A percentile compares a stretch with the other conserved stretches of the same genome.
These are phyloP conservation scores for Acrossocheilus wenchowensis DNA, from an alignment of 2,797 vertebrate genomes.

Conservation along the genomic window DNA sequence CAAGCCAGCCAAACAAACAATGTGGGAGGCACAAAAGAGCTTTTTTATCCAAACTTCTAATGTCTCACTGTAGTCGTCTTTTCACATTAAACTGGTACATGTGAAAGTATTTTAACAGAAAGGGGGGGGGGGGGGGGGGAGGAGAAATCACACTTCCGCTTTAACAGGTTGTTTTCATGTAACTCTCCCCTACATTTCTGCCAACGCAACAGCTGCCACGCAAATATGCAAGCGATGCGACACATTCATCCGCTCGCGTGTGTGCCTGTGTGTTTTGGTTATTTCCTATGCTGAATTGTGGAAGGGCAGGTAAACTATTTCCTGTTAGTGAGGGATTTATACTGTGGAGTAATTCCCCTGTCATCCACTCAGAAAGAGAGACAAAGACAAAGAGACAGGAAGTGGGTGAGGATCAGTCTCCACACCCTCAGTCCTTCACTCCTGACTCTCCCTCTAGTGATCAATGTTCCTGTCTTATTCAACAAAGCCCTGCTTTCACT, in stretches of 20 bases:
- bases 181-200: conserved; percentile 7
- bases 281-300: conserved; percentile 52
- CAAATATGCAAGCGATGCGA: conserved; percentile 42
- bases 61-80: background rate
- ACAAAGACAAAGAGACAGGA: conserved; percentile 35
- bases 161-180: conserved; percentile 33
- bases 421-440: conserved; percentile 27
- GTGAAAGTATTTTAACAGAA: background rate
- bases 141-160: background rate
- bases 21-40: background rate
- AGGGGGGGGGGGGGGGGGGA: no score
- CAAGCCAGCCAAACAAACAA: background rate
- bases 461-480: conserved; percentile 16
- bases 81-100: background rate
- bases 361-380: conserved; percentile 19
- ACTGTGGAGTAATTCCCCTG: conserved; percentile 37
- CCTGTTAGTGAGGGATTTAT: conserved; percentile 60
- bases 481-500: conserved; percentile 39
- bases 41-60: background rate
- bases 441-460: conserved; percentile 8
- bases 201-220: conserved; percentile 49
- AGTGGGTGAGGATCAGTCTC: conserved; percentile 26
- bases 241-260: conserved; percentile 48
- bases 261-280: conserved; percentile 25
- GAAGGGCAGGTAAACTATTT: conserved; percentile 61